phyloP scores from a whole-genome alignment of 2,888 invertebrate genomes.

The Leptopterna dolabrata region DNA sequence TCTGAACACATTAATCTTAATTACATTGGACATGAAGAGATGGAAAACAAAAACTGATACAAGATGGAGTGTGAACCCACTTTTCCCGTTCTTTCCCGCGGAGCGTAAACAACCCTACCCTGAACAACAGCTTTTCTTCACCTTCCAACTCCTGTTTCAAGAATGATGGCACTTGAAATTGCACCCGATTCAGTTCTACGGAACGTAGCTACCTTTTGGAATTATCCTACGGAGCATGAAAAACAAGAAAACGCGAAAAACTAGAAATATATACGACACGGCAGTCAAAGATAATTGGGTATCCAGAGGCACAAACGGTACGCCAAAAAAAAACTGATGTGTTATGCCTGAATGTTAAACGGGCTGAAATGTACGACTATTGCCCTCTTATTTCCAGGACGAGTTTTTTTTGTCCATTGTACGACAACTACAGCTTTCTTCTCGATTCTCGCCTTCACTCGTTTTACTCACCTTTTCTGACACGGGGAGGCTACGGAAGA shows the following conservation, averaged over 20 bases:
- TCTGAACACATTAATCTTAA: no score
- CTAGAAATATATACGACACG: not conserved
- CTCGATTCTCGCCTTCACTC: not conserved
- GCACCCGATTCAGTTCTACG: not conserved
- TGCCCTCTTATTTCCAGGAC: not conserved
- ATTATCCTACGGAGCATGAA: not conserved
- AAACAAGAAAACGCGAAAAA: not conserved
- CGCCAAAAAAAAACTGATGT: not conserved
- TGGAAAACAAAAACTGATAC: not conserved
- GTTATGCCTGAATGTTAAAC: constrained; percentile 11
- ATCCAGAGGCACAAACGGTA: not conserved
- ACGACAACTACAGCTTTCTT: not conserved
- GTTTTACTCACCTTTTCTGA: not conserved
- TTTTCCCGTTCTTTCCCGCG: not conserved
- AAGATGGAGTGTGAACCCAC: not conserved
- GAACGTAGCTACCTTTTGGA: not conserved
- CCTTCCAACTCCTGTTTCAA: not conserved
- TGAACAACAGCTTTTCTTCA: not conserved
- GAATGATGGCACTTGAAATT: not conserved
- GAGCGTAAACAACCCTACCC: not conserved
- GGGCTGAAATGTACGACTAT: constrained; percentile 1
- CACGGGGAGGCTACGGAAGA: not conserved
- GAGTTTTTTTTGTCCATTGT: not conserved
- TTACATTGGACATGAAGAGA: not conserved
- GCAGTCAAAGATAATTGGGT: not conserved